A percentile compares a stretch with the other conserved stretches of the same genome.
Evolutionary conservation across 2,797 vertebrate genomes (phyloP).

Genomic region (Mus caroli): DNA sequence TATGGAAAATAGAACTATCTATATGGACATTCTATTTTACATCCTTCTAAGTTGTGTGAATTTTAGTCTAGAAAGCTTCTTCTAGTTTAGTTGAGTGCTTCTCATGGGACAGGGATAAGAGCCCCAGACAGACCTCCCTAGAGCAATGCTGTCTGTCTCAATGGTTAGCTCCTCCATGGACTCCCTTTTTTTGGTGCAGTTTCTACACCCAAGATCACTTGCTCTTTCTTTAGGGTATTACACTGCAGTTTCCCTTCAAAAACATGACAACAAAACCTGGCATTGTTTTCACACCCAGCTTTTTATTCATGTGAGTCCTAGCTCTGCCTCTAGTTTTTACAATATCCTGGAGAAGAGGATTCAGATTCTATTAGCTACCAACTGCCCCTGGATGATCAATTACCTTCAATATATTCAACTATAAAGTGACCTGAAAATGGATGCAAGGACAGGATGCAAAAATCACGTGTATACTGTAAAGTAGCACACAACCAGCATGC

Average conservation of each 20-base stretch:
- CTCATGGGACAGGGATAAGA: neutral
- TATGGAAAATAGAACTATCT: neutral
- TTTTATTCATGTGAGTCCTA: neutral
- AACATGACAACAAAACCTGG: neutral
- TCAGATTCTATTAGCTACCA: conserved; percentile 36
- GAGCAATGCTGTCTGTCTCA: neutral
- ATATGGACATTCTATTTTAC: conserved; percentile 53
- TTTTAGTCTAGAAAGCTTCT: conserved; percentile 8
- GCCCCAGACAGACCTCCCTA: neutral
- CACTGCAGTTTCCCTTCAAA: conserved; percentile 22
- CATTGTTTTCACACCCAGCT: neutral
- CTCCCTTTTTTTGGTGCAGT: neutral
- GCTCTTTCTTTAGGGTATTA: neutral
- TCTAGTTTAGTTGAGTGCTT: conserved; percentile 16
- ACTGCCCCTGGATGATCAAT: neutral
- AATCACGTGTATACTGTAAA: conserved; percentile 27
- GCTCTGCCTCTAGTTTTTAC: conserved; percentile 28
- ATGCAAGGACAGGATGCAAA: conserved; percentile 5
- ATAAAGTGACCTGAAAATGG: conserved; percentile 20
- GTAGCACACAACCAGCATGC: neutral
- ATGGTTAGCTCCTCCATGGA: neutral
- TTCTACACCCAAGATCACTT: neutral
- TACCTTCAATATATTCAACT: conserved; percentile 11
- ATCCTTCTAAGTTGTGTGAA: conserved; percentile 13
- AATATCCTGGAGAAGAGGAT: neutral